Evolutionary conservation across 2,888 invertebrate species (phyloP), one percentile per base, ranked within the genome.

Genomic region (Pristionchus mayeri): DNA sequence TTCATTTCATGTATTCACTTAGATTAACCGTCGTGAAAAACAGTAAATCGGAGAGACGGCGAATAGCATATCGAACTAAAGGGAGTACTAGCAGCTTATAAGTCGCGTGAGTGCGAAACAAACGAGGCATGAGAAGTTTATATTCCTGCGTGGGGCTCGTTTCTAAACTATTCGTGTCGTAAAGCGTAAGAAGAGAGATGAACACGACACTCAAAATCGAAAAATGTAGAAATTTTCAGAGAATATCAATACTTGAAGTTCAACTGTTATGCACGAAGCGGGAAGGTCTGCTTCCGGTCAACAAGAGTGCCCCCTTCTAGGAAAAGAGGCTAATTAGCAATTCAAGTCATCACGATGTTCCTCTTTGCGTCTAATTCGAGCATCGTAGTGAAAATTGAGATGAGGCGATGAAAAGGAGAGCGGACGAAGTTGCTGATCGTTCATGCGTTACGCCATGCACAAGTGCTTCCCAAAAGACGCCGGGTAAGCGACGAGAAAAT

Each of bases 391-490:
- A 16, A 3, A 37, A 9, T 4, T 44, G 40, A 71, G 44, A 13
- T 34, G 63, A 63, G 57, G 44, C 44, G 44, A 44, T 6, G 44
- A 13, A 0, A 3, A 6, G 21, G 9, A 30, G 2, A 30, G 60
- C 9, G 67, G n/a, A 67, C n/a, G 71, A 71, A 7, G 24, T 44
- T 18, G 30, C 37, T 40, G 71, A 40, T 71, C 71, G 71, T 40
- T 40, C 71, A 71, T 40, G 71, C 71, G 71, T 71, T 71, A 71
- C 24, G 4, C 37, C 67, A 18, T 67, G 30, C 37, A 67, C 67
- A 67, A 67, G 71, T 71, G 71, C 71, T 40, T 71, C 71, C 44
- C 21, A 44, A 63, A 67, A n/a, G n/a, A n/a, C n/a, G n/a, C n/a
- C n/a, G n/a, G n/a, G n/a, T n/a, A n/a, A n/a, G 21, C 7, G 54